Base-by-base conservation (phyloP, 1,140 invertebrate species). In the Bombus confusus region DNA sequence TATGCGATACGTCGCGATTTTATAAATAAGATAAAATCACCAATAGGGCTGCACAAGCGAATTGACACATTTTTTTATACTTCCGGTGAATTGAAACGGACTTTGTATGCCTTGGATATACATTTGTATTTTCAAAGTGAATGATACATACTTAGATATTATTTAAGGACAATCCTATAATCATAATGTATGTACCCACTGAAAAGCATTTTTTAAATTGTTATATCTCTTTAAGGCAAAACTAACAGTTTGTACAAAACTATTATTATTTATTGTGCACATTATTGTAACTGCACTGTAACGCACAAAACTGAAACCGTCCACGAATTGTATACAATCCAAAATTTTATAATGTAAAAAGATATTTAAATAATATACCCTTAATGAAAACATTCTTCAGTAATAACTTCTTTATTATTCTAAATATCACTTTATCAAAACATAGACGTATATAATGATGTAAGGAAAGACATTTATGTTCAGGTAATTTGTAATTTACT, bases 1-100 rank as follows among this genome's bases (percentile, higher is more conserved):
- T 89, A 91, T 92, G 79, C 89, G 90, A 90, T 95, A 95, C 41
- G 90, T 95, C 57, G 91, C 92, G 47, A 90, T 93, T 91, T 91
- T 94, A 76, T 94, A 88, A 57, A 8, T 22, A 62, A 18, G 28
- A 39, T 75, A 9, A 76, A n/a, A 91, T 87, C 57, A 72, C 89
- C 68, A 39, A 57, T 57, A 22, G 22, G 25, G 25, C 37, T 52
- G 28, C 18, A 64, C 41, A 4, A 52, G 43, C 37, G 15, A 83
- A 77, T 73, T 77, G 39, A 62, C 71, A 34, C 15, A 64, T 37
- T 62, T 86, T 86, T 89, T 80, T 83, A 66, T 88, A 89, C 80
- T 89, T 83, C 72, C 80, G 80, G 15, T 62, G 25, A 62, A 64
- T 71, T 13, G 39, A 72, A 22, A 79, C 22, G 0, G 37, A 74